Conservation (phyloP, 53 echinoderm and acorn worm genomes). For the Antedon mediterranea region DNA sequence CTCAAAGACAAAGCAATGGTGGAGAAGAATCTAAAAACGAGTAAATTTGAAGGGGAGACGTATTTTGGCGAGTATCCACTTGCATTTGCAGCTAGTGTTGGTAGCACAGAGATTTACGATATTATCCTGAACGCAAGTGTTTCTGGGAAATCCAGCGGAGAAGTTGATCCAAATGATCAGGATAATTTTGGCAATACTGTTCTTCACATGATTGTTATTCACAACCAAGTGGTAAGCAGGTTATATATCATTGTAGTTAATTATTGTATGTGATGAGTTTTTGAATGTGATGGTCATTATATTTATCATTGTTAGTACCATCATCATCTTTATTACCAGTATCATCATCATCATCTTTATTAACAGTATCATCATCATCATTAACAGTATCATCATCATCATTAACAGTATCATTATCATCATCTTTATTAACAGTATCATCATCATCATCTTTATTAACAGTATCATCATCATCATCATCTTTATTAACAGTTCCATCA, state of each 20-base stretch:
- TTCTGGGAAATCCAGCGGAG: constrained; percentile 30
- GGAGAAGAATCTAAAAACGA: not conserved
- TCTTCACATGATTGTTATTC: constrained; percentile 79
- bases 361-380: no score
- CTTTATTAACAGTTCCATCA: no score
- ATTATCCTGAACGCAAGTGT: constrained; percentile 45
- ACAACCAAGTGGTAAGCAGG: constrained; percentile 58
- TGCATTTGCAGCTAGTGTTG: constrained; percentile 66
- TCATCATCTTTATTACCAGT: no score
- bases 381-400: no score
- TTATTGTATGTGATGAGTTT: no score
- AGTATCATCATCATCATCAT: no score
- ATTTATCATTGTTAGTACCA: no score
- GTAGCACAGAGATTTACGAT: constrained; percentile 70
- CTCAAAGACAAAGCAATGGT: constrained; percentile 23
- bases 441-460: no score
- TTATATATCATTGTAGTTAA: not conserved
- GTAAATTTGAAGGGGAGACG: constrained; percentile 52
- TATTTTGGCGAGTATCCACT: constrained; percentile 92
- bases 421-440: no score
- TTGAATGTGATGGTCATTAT: no score
- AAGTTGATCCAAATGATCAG: constrained; percentile 56
- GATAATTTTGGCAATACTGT: constrained; percentile 77
- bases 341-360: no score
- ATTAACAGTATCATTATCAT: no score